A percentile compares a stretch with the other conserved stretches of the same genome.
phyloP scores from a whole-genome alignment of 2,888 invertebrate species.

The Drosophila ochracea region DNA sequence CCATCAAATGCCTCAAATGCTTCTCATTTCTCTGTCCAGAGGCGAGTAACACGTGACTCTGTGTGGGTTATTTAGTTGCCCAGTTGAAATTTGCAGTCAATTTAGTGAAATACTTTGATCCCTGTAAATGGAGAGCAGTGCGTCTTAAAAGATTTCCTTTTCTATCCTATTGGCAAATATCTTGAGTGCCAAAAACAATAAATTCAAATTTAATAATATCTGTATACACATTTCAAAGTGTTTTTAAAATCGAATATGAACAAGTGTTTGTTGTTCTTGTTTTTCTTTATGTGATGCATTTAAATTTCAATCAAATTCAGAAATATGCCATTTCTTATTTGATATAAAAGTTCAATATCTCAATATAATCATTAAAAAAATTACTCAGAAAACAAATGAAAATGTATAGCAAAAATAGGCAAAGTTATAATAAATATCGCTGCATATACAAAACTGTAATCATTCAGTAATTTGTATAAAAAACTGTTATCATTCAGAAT shows the following conservation, averaged over 20 bases:
- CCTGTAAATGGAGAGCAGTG: background rate
- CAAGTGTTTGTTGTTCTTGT: background rate
- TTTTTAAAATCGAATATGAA: background rate
- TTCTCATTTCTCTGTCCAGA: constrained; percentile 8
- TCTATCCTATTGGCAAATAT: background rate
- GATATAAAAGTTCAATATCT: background rate
- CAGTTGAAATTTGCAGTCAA: constrained; percentile 13
- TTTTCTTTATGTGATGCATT: background rate
- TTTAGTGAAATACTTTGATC: constrained; percentile 5
- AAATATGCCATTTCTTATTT: background rate
- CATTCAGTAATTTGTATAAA: background rate
- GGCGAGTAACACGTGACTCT: constrained; percentile 41
- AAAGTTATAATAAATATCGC: background rate
- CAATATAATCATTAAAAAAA: background rate
- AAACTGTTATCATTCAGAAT: background rate
- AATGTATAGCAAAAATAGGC: background rate
- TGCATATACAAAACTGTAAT: background rate
- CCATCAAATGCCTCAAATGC: constrained; percentile 65
- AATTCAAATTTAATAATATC: background rate
- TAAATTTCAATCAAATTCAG: background rate
- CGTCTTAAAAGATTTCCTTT: background rate
- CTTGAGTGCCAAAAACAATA: background rate
- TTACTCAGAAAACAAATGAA: background rate
- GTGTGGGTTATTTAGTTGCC: constrained; percentile 16
- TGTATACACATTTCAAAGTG: background rate